Base-by-base conservation (phyloP, 1,140 invertebrate species). In the Drosophila lowei region DNA sequence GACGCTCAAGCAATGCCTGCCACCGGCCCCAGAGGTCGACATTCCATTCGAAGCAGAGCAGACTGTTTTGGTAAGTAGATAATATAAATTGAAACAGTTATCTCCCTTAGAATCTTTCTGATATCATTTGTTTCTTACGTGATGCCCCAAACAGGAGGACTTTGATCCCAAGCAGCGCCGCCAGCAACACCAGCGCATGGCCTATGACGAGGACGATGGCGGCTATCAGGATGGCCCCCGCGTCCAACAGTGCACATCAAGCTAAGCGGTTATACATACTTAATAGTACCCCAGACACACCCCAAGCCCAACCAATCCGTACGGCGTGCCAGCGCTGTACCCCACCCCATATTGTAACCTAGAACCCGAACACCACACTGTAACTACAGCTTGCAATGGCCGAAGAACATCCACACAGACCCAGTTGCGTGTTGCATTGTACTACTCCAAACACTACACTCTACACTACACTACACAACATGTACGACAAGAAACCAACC, bases 1-100 rank as follows among this genome's bases (percentile, higher is more conserved):
- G 13, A 92, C 94, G 25, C 92, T 99, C 15, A 97, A 99, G 92
- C 94, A 95, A 73, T 96, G 97, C 88, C 92, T 99, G 64, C 98
- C 98, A 18, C 93, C 96, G 25, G 93, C 95, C 83, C 94, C 95
- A 41, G 93, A 95, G 77, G 92, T 94, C 44, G 94, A 95, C 28
- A 93, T 97, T 90, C 96, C 96, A 52, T 94, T 96, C 70, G 93
- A 94, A 72, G 95, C 95, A 3, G 96, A 97, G 88, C 95, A 96
- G 77, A 93, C 93, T 43, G 89, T 93, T 21, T 89, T 95, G 41
- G 90, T 91, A 77, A 88, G 88, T 66, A 11, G 34, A 13, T 38
- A 13, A 38, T 38, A 13, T 1, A 13, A 13, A 38, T 13, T 25
- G 23, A 25, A 25, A 6, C 23, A 4, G 34, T 0, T 13, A 38